Percentiles rank a stretch among this genome's conserved stretches.
Conservation (phyloP, 1,140 invertebrate species). For the Apis mellifera region Amel_HAv3.1 CM009937.2:11748501-11749000, state of each 20-base stretch:
- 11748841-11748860: not conserved
- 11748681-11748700: slow-evolving; percentile 41
- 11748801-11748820: not conserved
- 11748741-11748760: slow-evolving; percentile 32
- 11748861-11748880: not conserved
- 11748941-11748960: too few relatives aligned
- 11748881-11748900: not conserved
- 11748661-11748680: slow-evolving; percentile 44
- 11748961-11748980: too few relatives aligned
- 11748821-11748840: not conserved
- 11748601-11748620: slow-evolving; percentile 20
- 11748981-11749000: too few relatives aligned
- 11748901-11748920: too few relatives aligned
- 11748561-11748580: slow-evolving; percentile 53
- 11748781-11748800: slow-evolving; percentile 27
- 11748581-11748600: slow-evolving; percentile 39
- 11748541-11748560: slow-evolving; percentile 70
- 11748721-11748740: slow-evolving; percentile 46
- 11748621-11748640: slow-evolving; percentile 52
- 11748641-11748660: slow-evolving; percentile 33
- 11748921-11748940: too few relatives aligned
- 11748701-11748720: slow-evolving; percentile 62
- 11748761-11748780: slow-evolving; percentile 31
- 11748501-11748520: slow-evolving; percentile 67
- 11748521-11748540: slow-evolving; percentile 64